These are phyloP conservation scores for Saturnia pavonia DNA, from an alignment of 2,888 invertebrate genomes.

Conservation along the genomic window DNA sequence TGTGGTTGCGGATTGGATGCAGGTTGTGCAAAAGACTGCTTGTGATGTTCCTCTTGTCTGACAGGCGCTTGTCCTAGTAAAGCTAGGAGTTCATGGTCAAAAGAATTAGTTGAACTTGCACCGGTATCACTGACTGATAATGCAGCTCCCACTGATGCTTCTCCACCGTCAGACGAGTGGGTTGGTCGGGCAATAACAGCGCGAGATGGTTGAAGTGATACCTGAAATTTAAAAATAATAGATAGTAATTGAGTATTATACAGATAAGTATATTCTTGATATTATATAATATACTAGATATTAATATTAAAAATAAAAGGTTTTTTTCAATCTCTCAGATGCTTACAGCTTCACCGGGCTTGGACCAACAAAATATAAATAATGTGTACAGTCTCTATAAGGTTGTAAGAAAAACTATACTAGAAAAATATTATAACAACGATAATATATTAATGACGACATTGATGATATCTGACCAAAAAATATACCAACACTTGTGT, in stretches of 20 bases:
- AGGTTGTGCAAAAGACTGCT: conserved; percentile 47
- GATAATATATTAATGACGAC: no score
- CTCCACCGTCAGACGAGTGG: conserved; percentile 67
- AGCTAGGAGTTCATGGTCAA: conserved; percentile 64
- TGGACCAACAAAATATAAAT: neutral
- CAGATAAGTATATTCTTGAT: neutral
- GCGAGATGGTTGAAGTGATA: conserved; percentile 67
- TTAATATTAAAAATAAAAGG: no score
- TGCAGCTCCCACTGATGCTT: conserved; percentile 75
- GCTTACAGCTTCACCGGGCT: no score
- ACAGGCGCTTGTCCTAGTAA: conserved; percentile 56
- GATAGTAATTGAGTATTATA: no score
- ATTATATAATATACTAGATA: no score
- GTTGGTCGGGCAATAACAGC: conserved; percentile 72
- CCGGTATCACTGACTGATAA: conserved; percentile 70
- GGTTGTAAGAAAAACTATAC: neutral
- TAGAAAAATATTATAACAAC: neutral
- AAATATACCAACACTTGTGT: no score
- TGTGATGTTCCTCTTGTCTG: conserved; percentile 56
- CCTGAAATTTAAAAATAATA: conserved; percentile 44
- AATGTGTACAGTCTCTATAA: neutral
- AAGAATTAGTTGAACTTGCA: conserved; percentile 46
- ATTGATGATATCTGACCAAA: no score
- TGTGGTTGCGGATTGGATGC: conserved; percentile 44
- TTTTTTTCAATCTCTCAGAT: no score